These are phyloP conservation scores for Sporophila hypoxantha DNA, from an alignment of 2,113 vertebrate species.

Conservation along the genomic window DNA sequence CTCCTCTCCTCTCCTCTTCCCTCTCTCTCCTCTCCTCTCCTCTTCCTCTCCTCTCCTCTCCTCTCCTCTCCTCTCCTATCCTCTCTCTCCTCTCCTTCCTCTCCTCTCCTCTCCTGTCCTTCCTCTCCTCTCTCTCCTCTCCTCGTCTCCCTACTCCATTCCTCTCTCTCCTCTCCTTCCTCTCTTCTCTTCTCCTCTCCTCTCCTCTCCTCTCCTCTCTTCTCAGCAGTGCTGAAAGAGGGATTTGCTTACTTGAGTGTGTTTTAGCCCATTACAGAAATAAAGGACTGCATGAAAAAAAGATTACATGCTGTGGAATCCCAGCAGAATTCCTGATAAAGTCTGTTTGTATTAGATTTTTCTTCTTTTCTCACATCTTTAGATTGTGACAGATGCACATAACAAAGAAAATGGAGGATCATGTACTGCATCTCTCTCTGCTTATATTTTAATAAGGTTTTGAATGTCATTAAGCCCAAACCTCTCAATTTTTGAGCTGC, in stretches of 20 bases:
- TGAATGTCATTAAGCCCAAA: not conserved
- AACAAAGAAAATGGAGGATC: not conserved
- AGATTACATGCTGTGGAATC: not conserved
- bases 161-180: not conserved
- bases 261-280: not conserved
- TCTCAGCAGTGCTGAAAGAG: not conserved
- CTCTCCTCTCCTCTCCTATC: not conserved
- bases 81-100: not conserved
- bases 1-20: not conserved
- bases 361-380: not conserved
- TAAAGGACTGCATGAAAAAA: not conserved
- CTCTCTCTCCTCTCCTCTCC: not conserved
- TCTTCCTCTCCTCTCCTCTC: not conserved
- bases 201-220: not conserved
- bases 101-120: not conserved
- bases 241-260: not conserved
- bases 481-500: not conserved
- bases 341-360: not conserved
- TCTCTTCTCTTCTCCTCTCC: not conserved
- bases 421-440: not conserved
- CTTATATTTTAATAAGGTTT: not conserved
- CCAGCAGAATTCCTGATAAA: not conserved
- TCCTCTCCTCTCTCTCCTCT: not conserved
- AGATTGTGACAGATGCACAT: not conserved
- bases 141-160: not conserved